Evolutionary conservation across 64 coral and sea anemone species (phyloP).

Genomic region (Platygyra sinensis): DNA sequence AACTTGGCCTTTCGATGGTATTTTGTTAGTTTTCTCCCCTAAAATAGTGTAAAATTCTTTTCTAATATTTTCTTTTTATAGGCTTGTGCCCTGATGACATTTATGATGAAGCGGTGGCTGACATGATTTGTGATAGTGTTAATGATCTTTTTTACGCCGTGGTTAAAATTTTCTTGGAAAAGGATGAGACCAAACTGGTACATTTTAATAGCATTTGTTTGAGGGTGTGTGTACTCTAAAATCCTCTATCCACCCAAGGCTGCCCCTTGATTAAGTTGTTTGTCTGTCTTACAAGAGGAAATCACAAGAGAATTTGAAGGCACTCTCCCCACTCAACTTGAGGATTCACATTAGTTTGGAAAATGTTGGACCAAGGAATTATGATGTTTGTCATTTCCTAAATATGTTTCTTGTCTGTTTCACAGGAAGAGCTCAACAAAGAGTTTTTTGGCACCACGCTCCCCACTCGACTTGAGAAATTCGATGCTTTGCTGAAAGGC

Average conservation of each 20-base stretch:
- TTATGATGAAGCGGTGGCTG: background rate
- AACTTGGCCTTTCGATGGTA: no score
- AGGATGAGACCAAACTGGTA: conserved; percentile 1
- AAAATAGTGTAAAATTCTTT: no score
- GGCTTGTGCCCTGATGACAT: background rate
- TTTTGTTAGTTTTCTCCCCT: no score
- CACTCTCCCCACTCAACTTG: no score
- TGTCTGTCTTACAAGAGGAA: no score
- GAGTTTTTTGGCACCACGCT: conserved; percentile 19
- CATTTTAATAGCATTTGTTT: background rate
- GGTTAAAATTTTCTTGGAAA: background rate
- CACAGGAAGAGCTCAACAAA: background rate
- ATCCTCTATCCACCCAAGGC: no score
- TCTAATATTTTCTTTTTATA: background rate
- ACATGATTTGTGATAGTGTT: background rate
- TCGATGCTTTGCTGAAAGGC: background rate
- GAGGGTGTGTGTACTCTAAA: background rate
- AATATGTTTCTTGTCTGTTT: no score
- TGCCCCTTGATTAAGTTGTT: no score
- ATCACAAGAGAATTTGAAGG: no score
- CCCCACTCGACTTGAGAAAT: background rate
- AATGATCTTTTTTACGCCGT: background rate
- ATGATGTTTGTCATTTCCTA: no score
- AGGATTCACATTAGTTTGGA: no score
- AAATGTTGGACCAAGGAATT: no score